phyloP scores from a whole-genome alignment of 2,113 vertebrate genomes.

The Vulpes lagopus region DNA sequence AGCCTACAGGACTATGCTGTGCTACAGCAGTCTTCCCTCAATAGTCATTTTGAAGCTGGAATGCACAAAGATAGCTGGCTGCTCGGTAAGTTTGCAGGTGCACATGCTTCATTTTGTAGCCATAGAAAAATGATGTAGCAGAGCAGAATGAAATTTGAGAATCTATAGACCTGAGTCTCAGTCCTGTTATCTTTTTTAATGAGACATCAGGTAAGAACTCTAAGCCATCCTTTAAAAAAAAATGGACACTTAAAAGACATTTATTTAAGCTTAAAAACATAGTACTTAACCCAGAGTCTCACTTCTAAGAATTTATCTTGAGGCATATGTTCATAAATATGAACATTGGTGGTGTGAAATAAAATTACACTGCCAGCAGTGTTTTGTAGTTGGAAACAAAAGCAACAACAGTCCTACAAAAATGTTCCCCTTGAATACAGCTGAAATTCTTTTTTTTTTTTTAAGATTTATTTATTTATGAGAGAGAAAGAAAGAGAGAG shows the following conservation, averaged over 20 bases:
- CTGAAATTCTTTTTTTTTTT: too few relatives aligned
- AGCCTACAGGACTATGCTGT: slow-evolving; percentile 90
- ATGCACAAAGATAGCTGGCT: slow-evolving; percentile 93
- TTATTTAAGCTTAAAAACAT: not conserved
- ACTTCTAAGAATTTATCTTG: not conserved
- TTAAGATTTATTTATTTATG: too few relatives aligned
- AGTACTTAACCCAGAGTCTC: slow-evolving; percentile 14
- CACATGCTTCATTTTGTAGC: slow-evolving; percentile 11
- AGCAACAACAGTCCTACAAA: not conserved
- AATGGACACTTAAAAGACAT: not conserved
- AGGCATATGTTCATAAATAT: not conserved
- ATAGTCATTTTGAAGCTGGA: slow-evolving; percentile 89
- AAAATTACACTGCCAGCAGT: not conserved
- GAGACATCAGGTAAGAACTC: not conserved
- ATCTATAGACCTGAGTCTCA: not conserved
- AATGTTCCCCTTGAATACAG: not conserved
- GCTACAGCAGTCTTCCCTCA: slow-evolving; percentile 91
- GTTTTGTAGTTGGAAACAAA: slow-evolving; percentile 1
- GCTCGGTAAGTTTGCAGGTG: slow-evolving; percentile 90
- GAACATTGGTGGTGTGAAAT: not conserved
- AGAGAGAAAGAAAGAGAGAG: too few relatives aligned
- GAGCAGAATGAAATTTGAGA: not conserved
- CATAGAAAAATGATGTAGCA: not conserved
- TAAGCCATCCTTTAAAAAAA: not conserved
- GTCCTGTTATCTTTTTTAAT: not conserved